Evolutionary conservation across 2,888 invertebrate species (phyloP), one percentile per base, ranked within the genome.

Genomic region (Sycophila texana): DNA sequence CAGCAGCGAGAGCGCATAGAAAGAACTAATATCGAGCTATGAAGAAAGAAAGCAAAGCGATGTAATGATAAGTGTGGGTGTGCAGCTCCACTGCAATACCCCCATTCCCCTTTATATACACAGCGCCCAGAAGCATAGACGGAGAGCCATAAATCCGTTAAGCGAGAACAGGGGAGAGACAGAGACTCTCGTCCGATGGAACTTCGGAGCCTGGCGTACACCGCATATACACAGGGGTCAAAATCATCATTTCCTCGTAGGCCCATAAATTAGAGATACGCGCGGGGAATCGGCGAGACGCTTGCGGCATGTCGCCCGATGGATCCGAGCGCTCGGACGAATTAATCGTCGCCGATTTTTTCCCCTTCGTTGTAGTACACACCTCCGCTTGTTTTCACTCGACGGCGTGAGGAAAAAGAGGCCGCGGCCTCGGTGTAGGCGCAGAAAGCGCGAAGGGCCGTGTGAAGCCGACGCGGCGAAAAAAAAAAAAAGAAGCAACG

Each of bases 221-320:
- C 60, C 60, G 53, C 26, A 3, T 26, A 26, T 26, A 39, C 39
- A 75, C 39, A 75, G 75, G 55, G 75, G 75, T 77, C 82, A 73
- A 83, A 83, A 84, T 84, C 82, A 83, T 83, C 82, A 80, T 84
- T 83, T 83, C 81, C 82, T 82, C 79, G 81, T 76, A 76, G 68
- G 79, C 76, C 77, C 77, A 83, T 83, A 83, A 83, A 83, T 84
- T 83, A 74, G 80, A 81, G 76, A 14, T 18, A 0, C 47, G 0
- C 30, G 26, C 20, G 67, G n/a, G 72, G n/a, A 12, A n/a, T n/a
- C 18, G 20, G 51, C 60, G 66, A n/a, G 57, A 55, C 14, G 60
- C 72, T 22, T 51, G 13, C 13, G n/a, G 60, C 66, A 20, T 74
- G 75, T 81, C 74, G 76, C 60, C 78, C 80, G 82, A 82, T 82